These are phyloP conservation scores for Saccostrea cuccullata DNA, from an alignment of 1,140 invertebrate species.

Conservation along the genomic window DNA sequence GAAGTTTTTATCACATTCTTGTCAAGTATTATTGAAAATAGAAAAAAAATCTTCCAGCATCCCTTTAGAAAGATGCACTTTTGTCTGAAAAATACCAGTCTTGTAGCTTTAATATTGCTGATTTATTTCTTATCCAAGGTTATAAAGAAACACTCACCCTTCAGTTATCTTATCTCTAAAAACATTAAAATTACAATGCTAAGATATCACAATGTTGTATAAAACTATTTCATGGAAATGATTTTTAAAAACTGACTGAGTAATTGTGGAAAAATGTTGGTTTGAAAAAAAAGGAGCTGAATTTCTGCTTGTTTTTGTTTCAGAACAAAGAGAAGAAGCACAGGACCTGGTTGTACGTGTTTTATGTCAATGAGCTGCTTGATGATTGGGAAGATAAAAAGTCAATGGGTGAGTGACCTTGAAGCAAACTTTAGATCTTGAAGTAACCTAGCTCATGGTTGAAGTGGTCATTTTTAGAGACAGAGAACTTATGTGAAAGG, in stretches of 20 bases:
- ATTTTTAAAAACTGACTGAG: no score
- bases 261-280: no score
- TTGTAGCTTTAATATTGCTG: no score
- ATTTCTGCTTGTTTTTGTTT: constrained; percentile 59
- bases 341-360: constrained; percentile 94
- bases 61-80: neutral
- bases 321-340: constrained; percentile 95
- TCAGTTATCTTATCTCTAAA: neutral
- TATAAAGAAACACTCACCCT: neutral
- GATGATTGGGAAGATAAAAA: constrained; percentile 96
- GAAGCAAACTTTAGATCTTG: neutral
- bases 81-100: no score
- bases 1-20: no score
- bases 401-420: constrained; percentile 82
- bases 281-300: no score
- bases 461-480: neutral
- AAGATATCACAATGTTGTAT: no score
- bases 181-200: no score
- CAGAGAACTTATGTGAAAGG: no score
- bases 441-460: neutral
- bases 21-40: no score
- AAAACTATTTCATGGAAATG: no score
- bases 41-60: no score
- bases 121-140: neutral
- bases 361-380: constrained; percentile 93